Evolutionary conservation across 2,888 invertebrate species (phyloP), one percentile per base, ranked within the genome.

Genomic region (Amiota mariae): DNA sequence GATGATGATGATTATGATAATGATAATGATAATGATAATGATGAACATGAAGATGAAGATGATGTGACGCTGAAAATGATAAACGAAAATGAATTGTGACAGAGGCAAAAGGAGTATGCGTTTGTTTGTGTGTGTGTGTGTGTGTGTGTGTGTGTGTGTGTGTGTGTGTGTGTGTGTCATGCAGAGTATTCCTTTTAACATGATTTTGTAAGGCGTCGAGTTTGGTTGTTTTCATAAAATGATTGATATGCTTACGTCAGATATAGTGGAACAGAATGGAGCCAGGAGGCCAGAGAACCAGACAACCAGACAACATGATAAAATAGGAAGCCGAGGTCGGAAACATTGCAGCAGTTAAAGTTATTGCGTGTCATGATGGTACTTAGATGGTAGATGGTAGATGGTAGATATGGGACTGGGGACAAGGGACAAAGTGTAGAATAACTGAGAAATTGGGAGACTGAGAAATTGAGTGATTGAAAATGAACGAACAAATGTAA

Each of bases 141-240:
- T 63, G 46, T n/a, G 46, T 63, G 46, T 63, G 12, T 63, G 63
- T 63, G 9, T 36, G 61, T n/a, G 10, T 63, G 46, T n/a, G n/a
- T 46, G 46, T 63, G 46, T 63, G 12, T 63, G 63, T 63, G 9
- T 36, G 61, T n/a, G 10, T 63, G 46, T n/a, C n/a, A n/a, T 63
- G 57, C 18, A 18, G 36, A 36, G 36, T 36, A 36, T 74, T 80
- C 78, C 63, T 46, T 73, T 64, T 63, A 72, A 71, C 70, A 61
- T 72, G 72, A 61, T 68, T 71, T 57, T 71, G 18, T n/a, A 18
- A 46, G 59, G 18, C 15, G n/a, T 48, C 59, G 3, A 36, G 59
- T 73, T 72, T 77, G 81, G 82, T 81, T 78, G 82, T 76, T 82
- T 81, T 79, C 76, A 61, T 76, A 81, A 84, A 80, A 85, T 85